These are phyloP conservation scores for Forpus xanthops DNA, from an alignment of 2,797 vertebrate genomes.

Conservation along the genomic window DNA sequence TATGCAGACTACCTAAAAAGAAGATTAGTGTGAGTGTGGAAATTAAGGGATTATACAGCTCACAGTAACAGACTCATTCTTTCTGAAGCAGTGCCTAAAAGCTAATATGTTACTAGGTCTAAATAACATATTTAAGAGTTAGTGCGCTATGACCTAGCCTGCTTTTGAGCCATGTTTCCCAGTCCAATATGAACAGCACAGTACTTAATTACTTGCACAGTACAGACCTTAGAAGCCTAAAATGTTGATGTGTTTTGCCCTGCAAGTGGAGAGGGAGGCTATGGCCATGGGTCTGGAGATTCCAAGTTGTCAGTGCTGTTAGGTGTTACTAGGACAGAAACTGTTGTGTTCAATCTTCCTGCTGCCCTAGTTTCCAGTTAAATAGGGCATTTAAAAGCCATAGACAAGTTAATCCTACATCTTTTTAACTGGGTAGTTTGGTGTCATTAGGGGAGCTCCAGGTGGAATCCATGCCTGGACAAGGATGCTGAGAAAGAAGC, in stretches of 20 bases:
- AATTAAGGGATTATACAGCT: background rate
- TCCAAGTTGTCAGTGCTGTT: background rate
- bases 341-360: background rate
- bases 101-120: background rate
- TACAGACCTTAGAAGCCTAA: background rate
- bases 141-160: background rate
- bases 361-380: background rate
- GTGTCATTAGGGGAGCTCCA: background rate
- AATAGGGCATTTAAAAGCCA: background rate
- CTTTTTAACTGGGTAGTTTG: background rate
- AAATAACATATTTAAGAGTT: background rate
- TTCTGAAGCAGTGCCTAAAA: background rate
- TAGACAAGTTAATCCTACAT: background rate
- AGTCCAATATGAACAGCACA: background rate
- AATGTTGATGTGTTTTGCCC: background rate
- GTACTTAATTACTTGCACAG: background rate
- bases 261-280: background rate
- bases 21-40: background rate
- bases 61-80: background rate
- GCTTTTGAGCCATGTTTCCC: background rate
- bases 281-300: too few relatives aligned
- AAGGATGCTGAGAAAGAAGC: background rate
- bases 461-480: accelerated
- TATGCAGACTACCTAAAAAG: background rate
- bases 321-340: background rate